Evolutionary conservation across 92 coral and sea anemone genomes (phyloP).

Genomic region (Zoanthus sociatus): DNA sequence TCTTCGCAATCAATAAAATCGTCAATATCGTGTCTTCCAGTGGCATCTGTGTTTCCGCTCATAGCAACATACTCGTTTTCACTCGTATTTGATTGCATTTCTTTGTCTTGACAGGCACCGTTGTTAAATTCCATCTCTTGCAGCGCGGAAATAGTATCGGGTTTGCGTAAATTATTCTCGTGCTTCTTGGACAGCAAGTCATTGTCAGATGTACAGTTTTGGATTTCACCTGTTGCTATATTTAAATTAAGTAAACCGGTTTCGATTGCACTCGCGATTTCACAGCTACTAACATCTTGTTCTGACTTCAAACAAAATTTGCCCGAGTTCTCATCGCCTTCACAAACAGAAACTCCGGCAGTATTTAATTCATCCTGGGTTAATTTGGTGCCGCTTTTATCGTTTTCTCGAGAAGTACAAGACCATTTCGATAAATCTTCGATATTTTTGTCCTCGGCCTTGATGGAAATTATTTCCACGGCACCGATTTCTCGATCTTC

Average conservation of each 20-base stretch:
- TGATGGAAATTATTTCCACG: background rate
- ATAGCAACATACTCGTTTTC: conserved; percentile 39
- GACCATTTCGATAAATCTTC: background rate
- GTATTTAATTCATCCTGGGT: background rate
- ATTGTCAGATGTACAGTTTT: conserved; percentile 23
- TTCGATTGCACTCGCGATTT: conserved; percentile 28
- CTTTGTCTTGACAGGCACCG: conserved; percentile 25
- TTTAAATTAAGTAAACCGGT: conserved; percentile 1
- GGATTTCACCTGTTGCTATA: conserved; percentile 48
- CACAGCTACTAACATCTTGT: conserved; percentile 30
- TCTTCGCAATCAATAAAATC: conserved; percentile 34
- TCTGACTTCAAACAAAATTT: background rate
- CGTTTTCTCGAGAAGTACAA: conserved; percentile 5
- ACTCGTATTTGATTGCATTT: conserved; percentile 9
- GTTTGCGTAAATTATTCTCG: background rate
- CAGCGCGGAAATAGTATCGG: conserved; percentile 31
- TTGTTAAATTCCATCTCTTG: conserved; percentile 26
- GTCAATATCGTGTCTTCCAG: conserved; percentile 4
- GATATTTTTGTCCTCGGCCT: background rate
- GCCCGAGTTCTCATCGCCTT: background rate
- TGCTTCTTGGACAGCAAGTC: background rate
- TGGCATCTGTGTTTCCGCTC: conserved; percentile 33
- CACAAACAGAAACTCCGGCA: background rate
- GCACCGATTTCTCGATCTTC: background rate
- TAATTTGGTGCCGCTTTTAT: conserved; percentile 1